Conservation (phyloP, 1,140 invertebrate genomes). For the Camponotus pennsylvanicus region DNA sequence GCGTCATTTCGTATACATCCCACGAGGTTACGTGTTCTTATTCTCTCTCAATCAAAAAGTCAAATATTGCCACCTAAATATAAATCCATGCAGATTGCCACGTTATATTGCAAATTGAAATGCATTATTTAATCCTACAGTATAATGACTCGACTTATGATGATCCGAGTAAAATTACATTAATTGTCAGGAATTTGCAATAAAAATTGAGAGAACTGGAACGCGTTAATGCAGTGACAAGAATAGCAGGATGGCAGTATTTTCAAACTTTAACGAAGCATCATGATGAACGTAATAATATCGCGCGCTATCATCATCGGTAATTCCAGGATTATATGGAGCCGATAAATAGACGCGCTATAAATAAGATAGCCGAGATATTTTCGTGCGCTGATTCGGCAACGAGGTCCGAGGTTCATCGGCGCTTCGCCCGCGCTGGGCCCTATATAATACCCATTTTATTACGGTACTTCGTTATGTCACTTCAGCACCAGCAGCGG, state of each 20-base stretch:
- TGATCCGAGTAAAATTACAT: background rate
- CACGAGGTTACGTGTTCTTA: constrained; percentile 31
- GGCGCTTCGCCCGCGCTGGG: background rate
- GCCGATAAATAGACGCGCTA: constrained; percentile 75
- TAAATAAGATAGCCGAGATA: background rate
- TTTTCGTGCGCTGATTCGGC: background rate
- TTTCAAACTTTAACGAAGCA: constrained; percentile 41
- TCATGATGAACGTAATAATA: constrained; percentile 70
- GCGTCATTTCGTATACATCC: constrained; percentile 28
- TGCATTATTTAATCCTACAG: background rate
- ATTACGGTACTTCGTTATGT: constrained; percentile 69
- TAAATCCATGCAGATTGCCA: constrained; percentile 16
- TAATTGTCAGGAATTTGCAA: background rate
- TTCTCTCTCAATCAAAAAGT: constrained; percentile 39
- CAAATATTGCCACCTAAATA: constrained; percentile 24
- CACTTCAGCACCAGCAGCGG: constrained; percentile 56
- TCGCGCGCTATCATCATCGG: constrained; percentile 71
- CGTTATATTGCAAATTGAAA: background rate
- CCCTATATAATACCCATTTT: constrained; percentile 65
- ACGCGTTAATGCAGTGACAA: background rate
- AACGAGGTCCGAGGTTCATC: background rate
- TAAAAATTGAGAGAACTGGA: background rate
- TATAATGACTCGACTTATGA: background rate
- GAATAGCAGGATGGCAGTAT: background rate
- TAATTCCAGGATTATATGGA: constrained; percentile 74